Percentiles rank a stretch among this genome's conserved stretches.
Conservation (phyloP, 2,888 invertebrate genomes). For the Torymus texanus region DNA sequence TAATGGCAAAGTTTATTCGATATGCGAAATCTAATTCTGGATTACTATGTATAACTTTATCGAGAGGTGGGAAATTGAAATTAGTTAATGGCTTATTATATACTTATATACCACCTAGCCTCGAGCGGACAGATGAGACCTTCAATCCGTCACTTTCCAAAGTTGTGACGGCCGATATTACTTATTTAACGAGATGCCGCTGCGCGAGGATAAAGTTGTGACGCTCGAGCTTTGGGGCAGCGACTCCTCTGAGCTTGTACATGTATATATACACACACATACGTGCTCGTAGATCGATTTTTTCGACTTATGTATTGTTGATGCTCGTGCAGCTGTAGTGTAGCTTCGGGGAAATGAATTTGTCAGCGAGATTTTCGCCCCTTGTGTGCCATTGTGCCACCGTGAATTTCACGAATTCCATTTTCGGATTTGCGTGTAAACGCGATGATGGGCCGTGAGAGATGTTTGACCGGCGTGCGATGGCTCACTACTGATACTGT, state of each 20-base stretch:
- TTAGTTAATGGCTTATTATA: constrained; percentile 43
- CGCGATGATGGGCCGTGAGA: neutral
- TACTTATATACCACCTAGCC: constrained; percentile 19
- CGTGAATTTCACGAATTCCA: constrained; percentile 27
- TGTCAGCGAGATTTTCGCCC: constrained; percentile 22
- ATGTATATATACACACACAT: neutral
- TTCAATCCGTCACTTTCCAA: constrained; percentile 43
- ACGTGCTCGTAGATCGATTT: constrained; percentile 22
- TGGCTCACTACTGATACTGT: constrained; percentile 39
- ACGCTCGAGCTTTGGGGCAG: constrained; percentile 3
- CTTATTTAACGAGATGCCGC: constrained; percentile 41
- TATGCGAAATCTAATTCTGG: neutral
- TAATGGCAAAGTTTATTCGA: neutral
- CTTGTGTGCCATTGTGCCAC: constrained; percentile 9
- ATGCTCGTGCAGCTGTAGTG: neutral
- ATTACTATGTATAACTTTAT: neutral
- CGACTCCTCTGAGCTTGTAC: neutral
- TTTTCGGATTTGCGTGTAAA: constrained; percentile 23
- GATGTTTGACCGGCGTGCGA: constrained; percentile 21
- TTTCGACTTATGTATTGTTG: constrained; percentile 40
- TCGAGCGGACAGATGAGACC: constrained; percentile 39
- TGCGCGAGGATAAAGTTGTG: constrained; percentile 34
- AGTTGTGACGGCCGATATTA: constrained; percentile 48
- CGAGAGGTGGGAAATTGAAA: constrained; percentile 20
- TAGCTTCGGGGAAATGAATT: constrained; percentile 34